Base-by-base conservation (phyloP, 2,797 vertebrate genomes). In the Mallotus villosus region DNA sequence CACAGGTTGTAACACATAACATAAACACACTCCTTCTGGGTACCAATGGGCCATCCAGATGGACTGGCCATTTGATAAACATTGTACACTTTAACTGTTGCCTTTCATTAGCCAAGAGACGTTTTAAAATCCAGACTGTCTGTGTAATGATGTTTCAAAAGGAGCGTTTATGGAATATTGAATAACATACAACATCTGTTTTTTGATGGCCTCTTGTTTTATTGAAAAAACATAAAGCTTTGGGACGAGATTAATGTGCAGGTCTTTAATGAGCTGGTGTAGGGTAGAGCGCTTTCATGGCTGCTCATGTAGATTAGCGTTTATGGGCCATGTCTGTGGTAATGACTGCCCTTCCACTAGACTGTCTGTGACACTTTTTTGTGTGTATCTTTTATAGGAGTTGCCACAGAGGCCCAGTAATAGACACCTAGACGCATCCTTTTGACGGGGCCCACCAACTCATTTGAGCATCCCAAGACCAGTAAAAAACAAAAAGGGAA, bases 111-210 rank as follows among this genome's bases (percentile, higher is more conserved):
- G 84, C 79, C 27, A 1, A 76, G 82, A 77, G 82, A 80, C 79
- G 4, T 88, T 87, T 85, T 84, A 86, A 89, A 78, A 83, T 60
- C 81, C 68, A 80, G 84, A 71, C 71, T 29, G 77, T 84, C 87
- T 79, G 77, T 86, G 81, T 90, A 90, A 85, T 77, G 80, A 79
- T 46, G 62, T 86, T 91, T 89, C 78, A 90, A 89, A 87, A 83
- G 74, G 82, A 83, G 82, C 83, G 85, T 89, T 89, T 90, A 84
- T 90, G 82, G 82, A 86, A 89, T 90, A 89, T 86, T 83, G 84
- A 89, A 88, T 87, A 88, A 90, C 89, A 87, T 84, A 75, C 77
- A 84, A 88, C 90, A 93, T 92, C 89, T 93, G 91, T 85, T 90
- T 90, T 90, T 87, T 89, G 75, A 88, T 85, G 83, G 78, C 67